Conservation (phyloP, 2,113 vertebrate species). For the Cyprinodon tularosa region DNA sequence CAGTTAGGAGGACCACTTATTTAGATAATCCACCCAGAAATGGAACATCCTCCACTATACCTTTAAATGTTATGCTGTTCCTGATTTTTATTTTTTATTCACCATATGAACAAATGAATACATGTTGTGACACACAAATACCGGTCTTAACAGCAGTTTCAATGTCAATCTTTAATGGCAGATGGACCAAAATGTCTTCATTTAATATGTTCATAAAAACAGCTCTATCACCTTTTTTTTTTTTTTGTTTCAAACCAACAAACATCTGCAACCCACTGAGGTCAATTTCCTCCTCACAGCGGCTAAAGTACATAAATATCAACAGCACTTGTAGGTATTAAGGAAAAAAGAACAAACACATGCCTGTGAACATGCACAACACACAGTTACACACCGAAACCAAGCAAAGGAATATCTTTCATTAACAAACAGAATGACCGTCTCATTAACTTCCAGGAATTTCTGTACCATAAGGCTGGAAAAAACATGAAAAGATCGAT, state of each 20-base stretch:
- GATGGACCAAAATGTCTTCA: slow-evolving; percentile 73
- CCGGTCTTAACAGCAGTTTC: slow-evolving; percentile 40
- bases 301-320: slow-evolving; percentile 73
- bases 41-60: too few species aligned
- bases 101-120: not conserved
- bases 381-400: slow-evolving; percentile 60
- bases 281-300: slow-evolving; percentile 75
- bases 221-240: slow-evolving; percentile 55
- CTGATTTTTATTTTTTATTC: too few species aligned
- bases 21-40: too few species aligned
- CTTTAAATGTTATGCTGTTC: too few species aligned
- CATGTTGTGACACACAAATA: not conserved
- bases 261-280: slow-evolving; percentile 73
- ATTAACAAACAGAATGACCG: slow-evolving; percentile 23
- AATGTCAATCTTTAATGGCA: slow-evolving; percentile 76
- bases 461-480: slow-evolving; percentile 48
- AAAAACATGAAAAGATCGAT: slow-evolving; percentile 42
- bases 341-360: slow-evolving; percentile 60
- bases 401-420: slow-evolving; percentile 26
- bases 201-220: slow-evolving; percentile 75
- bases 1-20: too few species aligned
- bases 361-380: slow-evolving; percentile 73
- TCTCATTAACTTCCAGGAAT: slow-evolving; percentile 37
- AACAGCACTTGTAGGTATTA: slow-evolving; percentile 70
- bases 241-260: slow-evolving; percentile 59